Evolutionary conservation across 1,140 invertebrate genomes (phyloP).

Genomic region (Triops longicaudatus): DNA sequence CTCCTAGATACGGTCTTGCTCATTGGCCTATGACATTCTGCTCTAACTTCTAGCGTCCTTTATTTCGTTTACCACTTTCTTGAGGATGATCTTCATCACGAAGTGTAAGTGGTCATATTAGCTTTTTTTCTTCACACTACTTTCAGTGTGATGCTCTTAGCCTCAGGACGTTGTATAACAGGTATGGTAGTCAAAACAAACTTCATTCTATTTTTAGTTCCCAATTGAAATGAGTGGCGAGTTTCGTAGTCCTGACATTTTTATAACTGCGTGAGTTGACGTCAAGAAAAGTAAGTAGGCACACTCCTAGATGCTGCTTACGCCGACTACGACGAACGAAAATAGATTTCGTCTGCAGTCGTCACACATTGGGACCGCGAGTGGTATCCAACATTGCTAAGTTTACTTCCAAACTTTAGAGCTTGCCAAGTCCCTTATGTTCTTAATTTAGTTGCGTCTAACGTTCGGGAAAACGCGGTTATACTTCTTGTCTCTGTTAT

Average conservation of each 20-base stretch:
- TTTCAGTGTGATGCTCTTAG: no score
- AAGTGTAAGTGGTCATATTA: no score
- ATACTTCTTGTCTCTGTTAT: neutral
- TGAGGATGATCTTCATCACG: no score
- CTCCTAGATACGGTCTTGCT: no score
- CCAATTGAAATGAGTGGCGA: neutral
- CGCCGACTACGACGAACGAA: neutral
- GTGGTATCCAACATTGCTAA: neutral
- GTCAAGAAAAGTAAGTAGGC: neutral
- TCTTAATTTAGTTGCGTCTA: conserved; percentile 7
- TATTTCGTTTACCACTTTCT: no score
- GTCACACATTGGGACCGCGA: neutral
- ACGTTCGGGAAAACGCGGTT: neutral
- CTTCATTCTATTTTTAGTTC: neutral
- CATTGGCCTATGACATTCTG: no score
- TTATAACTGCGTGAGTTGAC: neutral
- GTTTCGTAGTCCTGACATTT: neutral
- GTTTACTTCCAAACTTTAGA: neutral
- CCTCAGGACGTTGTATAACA: no score
- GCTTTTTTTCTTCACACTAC: no score
- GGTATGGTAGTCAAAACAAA: no score
- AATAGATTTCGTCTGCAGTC: neutral
- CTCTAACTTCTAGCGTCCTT: no score
- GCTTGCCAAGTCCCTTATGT: neutral
- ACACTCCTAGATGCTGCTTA: neutral